These are phyloP conservation scores for Drosophila neonasuta DNA, from an alignment of 2,888 invertebrate genomes.

Conservation along the genomic window DNA sequence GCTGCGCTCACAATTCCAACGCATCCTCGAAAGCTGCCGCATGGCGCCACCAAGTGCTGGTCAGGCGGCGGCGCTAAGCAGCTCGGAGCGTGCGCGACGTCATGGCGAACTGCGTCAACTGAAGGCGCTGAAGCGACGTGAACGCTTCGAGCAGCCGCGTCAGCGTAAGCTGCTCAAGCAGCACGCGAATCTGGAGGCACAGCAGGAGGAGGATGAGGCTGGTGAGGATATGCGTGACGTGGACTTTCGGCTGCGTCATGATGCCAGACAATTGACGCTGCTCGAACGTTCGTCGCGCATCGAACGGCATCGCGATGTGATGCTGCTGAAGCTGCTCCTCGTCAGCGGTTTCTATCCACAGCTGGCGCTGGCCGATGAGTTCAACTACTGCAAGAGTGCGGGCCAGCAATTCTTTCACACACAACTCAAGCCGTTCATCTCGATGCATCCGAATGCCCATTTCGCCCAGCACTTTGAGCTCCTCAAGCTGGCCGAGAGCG, in stretches of 20 bases:
- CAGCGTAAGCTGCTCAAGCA: conserved; percentile 84
- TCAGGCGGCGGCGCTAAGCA: conserved; percentile 83
- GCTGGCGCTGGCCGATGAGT: conserved; percentile 96
- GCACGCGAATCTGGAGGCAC: conserved; percentile 32
- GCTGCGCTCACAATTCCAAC: conserved; percentile 93
- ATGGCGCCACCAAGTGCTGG: conserved; percentile 80
- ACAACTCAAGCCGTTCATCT: conserved; percentile 93
- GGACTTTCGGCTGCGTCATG: conserved; percentile 92
- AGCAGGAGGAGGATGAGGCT: conserved; percentile 82
- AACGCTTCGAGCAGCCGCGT: conserved; percentile 88
- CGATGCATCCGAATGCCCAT: conserved; percentile 94
- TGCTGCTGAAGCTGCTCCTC: conserved; percentile 90
- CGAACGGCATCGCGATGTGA: conserved; percentile 86
- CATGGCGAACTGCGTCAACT: conserved; percentile 95
- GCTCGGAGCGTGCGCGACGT: conserved; percentile 90
- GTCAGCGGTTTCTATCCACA: conserved; percentile 98
- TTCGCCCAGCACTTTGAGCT: conserved; percentile 92
- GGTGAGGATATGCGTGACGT: conserved; percentile 88
- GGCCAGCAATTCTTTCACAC: conserved; percentile 93
- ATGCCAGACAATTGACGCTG: conserved; percentile 88
- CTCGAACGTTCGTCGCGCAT: conserved; percentile 86
- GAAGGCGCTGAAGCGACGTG: conserved; percentile 89
- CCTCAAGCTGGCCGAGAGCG: conserved; percentile 89
- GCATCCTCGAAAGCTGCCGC: conserved; percentile 89
- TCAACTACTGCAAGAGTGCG: conserved; percentile 93